phyloP scores from a whole-genome alignment of 1,140 invertebrate species.

The Lepidurus apus region DNA sequence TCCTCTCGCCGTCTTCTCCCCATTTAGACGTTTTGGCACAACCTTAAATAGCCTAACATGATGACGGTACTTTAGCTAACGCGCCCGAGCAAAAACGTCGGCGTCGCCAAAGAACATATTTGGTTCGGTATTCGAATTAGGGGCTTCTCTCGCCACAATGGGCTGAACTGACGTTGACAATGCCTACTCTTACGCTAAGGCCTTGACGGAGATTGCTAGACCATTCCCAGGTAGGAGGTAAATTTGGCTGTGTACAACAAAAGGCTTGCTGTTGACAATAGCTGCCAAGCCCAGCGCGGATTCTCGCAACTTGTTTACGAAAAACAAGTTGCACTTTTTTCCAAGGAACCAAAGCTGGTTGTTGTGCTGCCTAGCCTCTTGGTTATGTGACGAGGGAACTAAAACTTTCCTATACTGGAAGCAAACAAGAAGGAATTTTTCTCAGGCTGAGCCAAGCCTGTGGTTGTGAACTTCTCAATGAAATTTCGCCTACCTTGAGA shows the following conservation, averaged over 20 bases:
- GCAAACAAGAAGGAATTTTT: background rate
- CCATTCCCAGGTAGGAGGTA: background rate
- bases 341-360: background rate
- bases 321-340: background rate
- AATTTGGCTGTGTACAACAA: slow-evolving; percentile 4
- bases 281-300: background rate
- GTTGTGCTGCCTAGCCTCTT: background rate
- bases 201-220: too few relatives aligned
- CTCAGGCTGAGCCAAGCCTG: too few relatives aligned
- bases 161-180: background rate
- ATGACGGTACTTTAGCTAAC: background rate
- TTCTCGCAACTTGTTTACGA: background rate
- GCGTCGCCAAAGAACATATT: background rate
- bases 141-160: background rate
- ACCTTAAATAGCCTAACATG: background rate
- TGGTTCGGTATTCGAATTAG: background rate
- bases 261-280: slow-evolving; percentile 4
- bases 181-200: background rate
- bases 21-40: background rate
- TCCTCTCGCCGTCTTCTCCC: background rate
- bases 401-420: background rate
- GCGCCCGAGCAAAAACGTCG: background rate
- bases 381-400: background rate
- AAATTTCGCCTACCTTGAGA: background rate
- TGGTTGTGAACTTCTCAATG: background rate